phyloP scores from a whole-genome alignment of 2,113 vertebrate species.

The Oryzias woworae region DNA sequence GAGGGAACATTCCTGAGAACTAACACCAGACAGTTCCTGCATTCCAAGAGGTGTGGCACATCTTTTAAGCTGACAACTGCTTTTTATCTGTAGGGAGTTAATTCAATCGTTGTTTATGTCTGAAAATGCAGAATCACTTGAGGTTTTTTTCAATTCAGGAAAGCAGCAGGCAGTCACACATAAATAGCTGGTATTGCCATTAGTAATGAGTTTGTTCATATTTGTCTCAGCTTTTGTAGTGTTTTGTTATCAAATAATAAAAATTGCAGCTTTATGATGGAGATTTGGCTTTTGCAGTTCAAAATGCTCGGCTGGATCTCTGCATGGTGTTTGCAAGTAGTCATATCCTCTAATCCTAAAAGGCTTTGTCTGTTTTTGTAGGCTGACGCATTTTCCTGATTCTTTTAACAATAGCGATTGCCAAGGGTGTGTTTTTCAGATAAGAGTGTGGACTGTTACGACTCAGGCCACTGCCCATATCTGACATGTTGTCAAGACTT shows the following conservation, averaged over 20 bases:
- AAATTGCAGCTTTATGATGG: too few relatives aligned
- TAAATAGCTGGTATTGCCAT: not conserved
- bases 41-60: constrained; percentile 48
- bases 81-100: constrained; percentile 24
- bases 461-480: constrained; percentile 26
- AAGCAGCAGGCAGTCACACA: not conserved
- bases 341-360: constrained; percentile 61
- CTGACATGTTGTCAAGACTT: constrained; percentile 23
- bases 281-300: constrained; percentile 9
- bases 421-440: constrained; percentile 43
- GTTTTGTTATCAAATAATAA: too few relatives aligned
- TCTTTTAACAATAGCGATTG: constrained; percentile 54
- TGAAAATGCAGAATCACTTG: not conserved
- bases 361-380: constrained; percentile 59
- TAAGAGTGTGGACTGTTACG: constrained; percentile 43
- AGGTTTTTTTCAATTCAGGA: constrained; percentile 8
- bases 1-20: constrained; percentile 56
- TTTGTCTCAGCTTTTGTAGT: too few relatives aligned
- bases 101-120: constrained; percentile 21
- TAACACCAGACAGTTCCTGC: constrained; percentile 42
- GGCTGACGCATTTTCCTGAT: constrained; percentile 51
- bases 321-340: constrained; percentile 38
- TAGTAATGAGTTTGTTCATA: not conserved
- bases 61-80: constrained; percentile 41
- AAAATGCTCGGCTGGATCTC: constrained; percentile 6